Evolutionary conservation across 2,113 vertebrate genomes (phyloP), one percentile per base, ranked within the genome.

Genomic region (Rostratula benghalensis): DNA sequence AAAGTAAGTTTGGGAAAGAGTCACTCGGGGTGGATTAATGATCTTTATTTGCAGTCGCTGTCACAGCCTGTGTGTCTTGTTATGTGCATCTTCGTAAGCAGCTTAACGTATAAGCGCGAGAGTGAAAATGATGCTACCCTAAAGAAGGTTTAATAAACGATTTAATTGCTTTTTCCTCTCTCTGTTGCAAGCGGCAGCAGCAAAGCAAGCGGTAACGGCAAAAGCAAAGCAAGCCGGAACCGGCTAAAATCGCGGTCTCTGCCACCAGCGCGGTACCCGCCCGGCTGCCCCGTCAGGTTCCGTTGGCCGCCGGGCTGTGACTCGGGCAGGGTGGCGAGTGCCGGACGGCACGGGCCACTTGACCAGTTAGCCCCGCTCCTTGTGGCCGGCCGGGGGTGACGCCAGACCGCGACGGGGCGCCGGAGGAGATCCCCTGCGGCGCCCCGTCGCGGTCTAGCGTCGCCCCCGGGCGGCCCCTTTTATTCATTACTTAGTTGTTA

Each of bases 161-260:
- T 24, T 69, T 39, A 4, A 1, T 22, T 23, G 53, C 24, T 18
- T 82, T 73, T 23, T 6, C 12, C 45, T 46, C 35, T 8, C 0
- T 4, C n/a, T 21, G 1, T 1, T 13, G 46, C 14, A 10, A 76
- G 31, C 53, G 9, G 9, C 24, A 14, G 33, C 39, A 20, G 4
- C 28, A 24, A 3, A 28, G 56, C 17, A 4, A 20, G 19, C 25
- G 9, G 12, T 3, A 19, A 6, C 5, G 9, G 45, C n/a, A n/a
- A n/a, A 14, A 7, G 19, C 11, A 0, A n/a, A n/a, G 2, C 5
- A 2, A 14, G 28, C 63, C n/a, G 56, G 56, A n/a, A 59, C 33
- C 13, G 56, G 24, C 85, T 76, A 89, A 80, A 85, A 25, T 10
- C 6, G 18, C 23, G 35, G 39, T 61, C 18, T 9, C 46, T 18